Evolutionary conservation across 2,113 vertebrate species (phyloP).

Genomic region (Chrysemys picta): DNA sequence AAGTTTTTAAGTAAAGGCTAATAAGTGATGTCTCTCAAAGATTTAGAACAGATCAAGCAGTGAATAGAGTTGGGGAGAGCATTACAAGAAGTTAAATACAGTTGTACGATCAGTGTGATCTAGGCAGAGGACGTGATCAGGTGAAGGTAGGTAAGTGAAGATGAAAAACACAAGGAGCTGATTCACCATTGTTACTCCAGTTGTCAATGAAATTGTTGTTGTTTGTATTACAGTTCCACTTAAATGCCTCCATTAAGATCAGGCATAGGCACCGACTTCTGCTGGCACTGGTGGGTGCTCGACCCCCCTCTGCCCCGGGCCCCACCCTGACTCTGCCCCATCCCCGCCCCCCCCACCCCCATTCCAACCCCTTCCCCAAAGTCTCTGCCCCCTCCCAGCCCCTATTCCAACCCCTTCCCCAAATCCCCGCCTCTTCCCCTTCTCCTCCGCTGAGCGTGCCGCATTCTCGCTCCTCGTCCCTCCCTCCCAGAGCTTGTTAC

Average conservation of each 20-base stretch:
- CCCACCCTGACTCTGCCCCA: too few relatives aligned
- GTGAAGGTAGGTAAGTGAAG: not conserved
- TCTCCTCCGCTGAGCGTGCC: too few relatives aligned
- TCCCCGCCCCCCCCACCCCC: too few relatives aligned
- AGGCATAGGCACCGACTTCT: too few relatives aligned
- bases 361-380: too few relatives aligned
- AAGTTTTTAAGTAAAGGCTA: not conserved
- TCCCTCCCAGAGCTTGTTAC: too few relatives aligned
- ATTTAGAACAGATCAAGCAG: not conserved
- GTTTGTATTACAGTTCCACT: not conserved
- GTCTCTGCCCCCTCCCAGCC: too few relatives aligned
- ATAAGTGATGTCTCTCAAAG: not conserved
- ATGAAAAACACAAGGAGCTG: not conserved
- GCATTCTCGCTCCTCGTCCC: too few relatives aligned
- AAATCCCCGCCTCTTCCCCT: too few relatives aligned
- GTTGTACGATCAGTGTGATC: accelerated
- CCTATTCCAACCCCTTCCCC: too few relatives aligned
- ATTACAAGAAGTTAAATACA: not conserved
- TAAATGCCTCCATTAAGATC: not conserved
- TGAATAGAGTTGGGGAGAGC: accelerated
- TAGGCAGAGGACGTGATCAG: not conserved
- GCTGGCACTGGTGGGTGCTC: too few relatives aligned
- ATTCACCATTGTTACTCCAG: not conserved
- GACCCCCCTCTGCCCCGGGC: too few relatives aligned
- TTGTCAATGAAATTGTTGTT: not conserved